Base-by-base conservation (phyloP, 2,113 vertebrate genomes). In the Tylochromis polylepis region DNA sequence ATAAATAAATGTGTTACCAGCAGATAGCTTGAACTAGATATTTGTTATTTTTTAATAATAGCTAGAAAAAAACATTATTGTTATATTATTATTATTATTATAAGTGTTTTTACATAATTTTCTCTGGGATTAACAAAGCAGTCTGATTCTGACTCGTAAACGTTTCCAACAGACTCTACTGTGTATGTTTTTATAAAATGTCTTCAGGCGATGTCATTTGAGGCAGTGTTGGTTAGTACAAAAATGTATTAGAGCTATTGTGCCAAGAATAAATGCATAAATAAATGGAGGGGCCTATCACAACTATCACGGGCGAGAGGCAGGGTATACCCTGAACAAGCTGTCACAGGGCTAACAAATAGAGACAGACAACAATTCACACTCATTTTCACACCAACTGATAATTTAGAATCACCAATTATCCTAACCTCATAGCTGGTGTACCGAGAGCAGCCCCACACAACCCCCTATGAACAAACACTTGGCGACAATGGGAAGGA, bases 71-170 rank as follows among this genome's bases (percentile, higher is more conserved):
- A 43, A 24, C 43, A 20, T 20, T 12, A 31, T 65, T 38, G 34
- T 65, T 65, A 14, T 38, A n/a, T 65, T 65, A 67, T 38, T 38
- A n/a, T 65, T 65, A 67, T 38, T 67, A 14, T 67, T 8, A 67
- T 14, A 67, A 14, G 14, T 67, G 60, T 22, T 67, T 65, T 67
- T 22, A 67, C 60, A 38, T 67, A 1, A 14, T 67, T 22, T 22
- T 67, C 20, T 67, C 60, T 65, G 34, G 60, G 34, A 38, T 22
- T 65, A 65, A 38, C 38, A 38, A 38, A 67, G 6, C 60, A 8
- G 1, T 22, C 0, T 1, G 34, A 65, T 12, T 65, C 59, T 65
- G 2, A 65, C 3, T 65, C 34, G 1, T 49, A 11, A 75, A 49
- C 2, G 0, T 77, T 77, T 0, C 31, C 3, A 77, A 49, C 46